Conservation (phyloP, 2,888 invertebrate genomes). For the Leptinotarsa juncta region DNA sequence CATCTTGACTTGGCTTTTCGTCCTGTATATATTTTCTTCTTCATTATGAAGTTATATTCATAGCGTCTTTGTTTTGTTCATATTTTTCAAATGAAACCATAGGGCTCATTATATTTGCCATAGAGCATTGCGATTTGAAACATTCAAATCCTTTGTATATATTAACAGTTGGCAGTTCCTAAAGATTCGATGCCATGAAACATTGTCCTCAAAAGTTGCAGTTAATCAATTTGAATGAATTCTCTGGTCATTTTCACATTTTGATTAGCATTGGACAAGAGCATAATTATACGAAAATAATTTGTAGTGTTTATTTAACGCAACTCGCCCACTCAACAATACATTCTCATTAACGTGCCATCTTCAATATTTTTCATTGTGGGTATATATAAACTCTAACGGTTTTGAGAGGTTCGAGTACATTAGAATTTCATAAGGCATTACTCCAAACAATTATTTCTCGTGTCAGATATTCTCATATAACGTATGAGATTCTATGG, state of each 20-base stretch:
- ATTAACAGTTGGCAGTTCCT: too few relatives aligned
- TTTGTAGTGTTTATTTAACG: slow-evolving; percentile 12
- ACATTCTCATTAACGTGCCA: neutral
- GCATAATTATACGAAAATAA: neutral
- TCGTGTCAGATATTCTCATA: neutral
- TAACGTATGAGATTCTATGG: neutral
- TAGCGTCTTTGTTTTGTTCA: too few relatives aligned
- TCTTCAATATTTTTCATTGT: slow-evolving; percentile 7
- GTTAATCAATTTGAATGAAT: neutral
- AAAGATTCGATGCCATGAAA: too few relatives aligned
- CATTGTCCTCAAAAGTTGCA: neutral
- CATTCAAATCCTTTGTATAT: too few relatives aligned
- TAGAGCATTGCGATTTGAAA: too few relatives aligned
- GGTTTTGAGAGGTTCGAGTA: neutral
- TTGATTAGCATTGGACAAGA: neutral
- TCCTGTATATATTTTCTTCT: neutral
- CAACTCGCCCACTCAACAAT: slow-evolving; percentile 4
- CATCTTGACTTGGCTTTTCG: neutral
- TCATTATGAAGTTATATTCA: too few relatives aligned
- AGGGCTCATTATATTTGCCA: too few relatives aligned
- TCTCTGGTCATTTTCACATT: neutral
- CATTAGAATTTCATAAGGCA: neutral
- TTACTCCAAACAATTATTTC: neutral
- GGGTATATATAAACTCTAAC: neutral
- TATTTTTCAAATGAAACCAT: too few relatives aligned